Evolutionary conservation across 2,888 invertebrate species (phyloP), one percentile per base, ranked within the genome.

Genomic region (Apodemia mormo): DNA sequence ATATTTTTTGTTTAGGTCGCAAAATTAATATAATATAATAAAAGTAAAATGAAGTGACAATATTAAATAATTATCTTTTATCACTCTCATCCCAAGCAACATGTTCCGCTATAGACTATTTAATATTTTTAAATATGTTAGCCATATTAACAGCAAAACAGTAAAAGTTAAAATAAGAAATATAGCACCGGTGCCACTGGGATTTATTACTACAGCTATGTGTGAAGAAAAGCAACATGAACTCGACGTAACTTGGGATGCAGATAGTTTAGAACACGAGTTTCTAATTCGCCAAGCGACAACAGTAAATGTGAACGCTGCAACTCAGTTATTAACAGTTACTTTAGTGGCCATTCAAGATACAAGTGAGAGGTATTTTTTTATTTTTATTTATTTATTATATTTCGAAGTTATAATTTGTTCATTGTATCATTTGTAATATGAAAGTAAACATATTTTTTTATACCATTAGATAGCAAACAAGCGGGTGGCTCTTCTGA

Each of bases 301-400:
- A 2, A 93, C 94, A 37, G 87, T 92, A 22, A 94, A 91, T 71
- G 92, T 94, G 3, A 94, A 94, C 77, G 92, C 94, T n/a, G 92
- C 94, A 14, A 93, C 92, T 30, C 94, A 94, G 76, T 85, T 94
- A 4, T 82, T 94, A 7, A 94, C 94, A 6, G 93, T 94, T 22
- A 94, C 94, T 30, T 77, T 94, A 72, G 89, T 94, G n/a, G 94
- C 94, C 68, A 90, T 94, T 75, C 89, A 94, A 77, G 94, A 94
- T 74, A 92, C 93, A 30, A 93, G 92, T 77, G 89, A 93, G 81
- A 89, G 91, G 90, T 94, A 72, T n/a, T n/a, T n/a, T n/a, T n/a
- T n/a, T n/a, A n/a, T n/a, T n/a, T n/a, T n/a, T n/a, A n/a, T n/a
- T n/a, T n/a, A n/a, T n/a, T n/a, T n/a, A n/a, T n/a, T n/a, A 73